phyloP scores from a whole-genome alignment of 2,888 invertebrate species.

The Galerucella calmariensis region DNA sequence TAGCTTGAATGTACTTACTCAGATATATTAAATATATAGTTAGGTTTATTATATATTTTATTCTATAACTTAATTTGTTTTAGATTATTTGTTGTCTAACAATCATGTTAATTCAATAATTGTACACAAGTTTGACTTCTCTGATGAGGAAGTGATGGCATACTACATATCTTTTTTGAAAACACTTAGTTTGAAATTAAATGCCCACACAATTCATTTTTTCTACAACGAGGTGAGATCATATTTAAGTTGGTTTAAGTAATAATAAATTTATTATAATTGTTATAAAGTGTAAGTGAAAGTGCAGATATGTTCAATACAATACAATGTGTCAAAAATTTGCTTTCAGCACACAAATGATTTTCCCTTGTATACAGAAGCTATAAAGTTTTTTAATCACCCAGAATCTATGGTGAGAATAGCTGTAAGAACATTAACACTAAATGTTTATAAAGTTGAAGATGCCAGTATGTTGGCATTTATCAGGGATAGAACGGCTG shows the following conservation, averaged over 20 bases:
- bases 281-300: neutral
- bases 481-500: slow-evolving; percentile 95
- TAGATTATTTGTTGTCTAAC: slow-evolving; percentile 98
- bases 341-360: slow-evolving; percentile 91
- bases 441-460: slow-evolving; percentile 96
- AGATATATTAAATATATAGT: neutral
- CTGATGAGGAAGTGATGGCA: slow-evolving; percentile 99
- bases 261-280: neutral
- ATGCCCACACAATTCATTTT: slow-evolving; percentile 98
- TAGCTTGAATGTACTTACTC: slow-evolving; percentile 31
- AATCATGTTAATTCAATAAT: slow-evolving; percentile 99
- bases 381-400: slow-evolving; percentile 99
- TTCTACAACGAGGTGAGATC: slow-evolving; percentile 95
- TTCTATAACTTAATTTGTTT: slow-evolving; percentile 59
- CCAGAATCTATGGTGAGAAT: slow-evolving; percentile 99
- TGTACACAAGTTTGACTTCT: slow-evolving; percentile 99
- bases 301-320: slow-evolving; percentile 1
- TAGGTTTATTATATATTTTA: neutral
- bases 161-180: slow-evolving; percentile 99
- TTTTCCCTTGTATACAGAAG: slow-evolving; percentile 98
- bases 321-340: neutral
- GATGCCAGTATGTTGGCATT: slow-evolving; percentile 95
- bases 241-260: too few relatives aligned
- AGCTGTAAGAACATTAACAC: slow-evolving; percentile 95
- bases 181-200: slow-evolving; percentile 96